Evolutionary conservation across 2,888 invertebrate genomes (phyloP), one percentile per base, ranked within the genome.

Genomic region (Metellina segmentata): DNA sequence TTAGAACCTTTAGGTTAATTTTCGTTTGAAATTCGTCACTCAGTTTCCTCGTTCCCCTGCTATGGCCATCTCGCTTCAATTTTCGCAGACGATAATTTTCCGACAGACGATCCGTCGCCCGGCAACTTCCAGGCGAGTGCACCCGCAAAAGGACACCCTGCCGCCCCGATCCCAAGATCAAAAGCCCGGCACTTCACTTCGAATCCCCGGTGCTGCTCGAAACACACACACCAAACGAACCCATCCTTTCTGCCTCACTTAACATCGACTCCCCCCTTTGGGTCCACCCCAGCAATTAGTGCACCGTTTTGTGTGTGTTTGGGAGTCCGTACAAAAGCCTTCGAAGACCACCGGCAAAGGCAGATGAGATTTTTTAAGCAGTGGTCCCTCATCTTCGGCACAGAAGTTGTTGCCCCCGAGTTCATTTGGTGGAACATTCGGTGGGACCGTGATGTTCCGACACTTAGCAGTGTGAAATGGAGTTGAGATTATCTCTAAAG

Each of bases 111-210:
- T 49, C 51, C 77, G 77, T 52, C 77, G 87, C 53, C 77, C 87
- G 53, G 20, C 72, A 53, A 72, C 79, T 87, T 81, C 79, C 87
- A 87, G 79, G 11, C 87, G 81, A 72, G n/a, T 87, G 79, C 53
- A 81, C 53, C 53, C 71, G 71, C 87, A 51, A 86, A 87, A 81
- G 79, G 81, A 72, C 20, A 13, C 81, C 79, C 74, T 16, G 51
- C 49, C 49, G 71, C 61, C n/a, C 20, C 16, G 71, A 13, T 49
- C n/a, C 48, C 52, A 52, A 81, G 81, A 81, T 89, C 81, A 89
- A 89, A 89, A 72, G 88, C 69, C 49, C 81, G 48, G 20, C 53
- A 53, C 61, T 82, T 82, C 77, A 53, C 19, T 70, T 34, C 51
- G 61, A 61, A n/a, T 79, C 78, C 51, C 53, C 19, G 11, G 79